phyloP scores from a whole-genome alignment of 2,113 vertebrate genomes.

The Charadrius vociferus region DNA sequence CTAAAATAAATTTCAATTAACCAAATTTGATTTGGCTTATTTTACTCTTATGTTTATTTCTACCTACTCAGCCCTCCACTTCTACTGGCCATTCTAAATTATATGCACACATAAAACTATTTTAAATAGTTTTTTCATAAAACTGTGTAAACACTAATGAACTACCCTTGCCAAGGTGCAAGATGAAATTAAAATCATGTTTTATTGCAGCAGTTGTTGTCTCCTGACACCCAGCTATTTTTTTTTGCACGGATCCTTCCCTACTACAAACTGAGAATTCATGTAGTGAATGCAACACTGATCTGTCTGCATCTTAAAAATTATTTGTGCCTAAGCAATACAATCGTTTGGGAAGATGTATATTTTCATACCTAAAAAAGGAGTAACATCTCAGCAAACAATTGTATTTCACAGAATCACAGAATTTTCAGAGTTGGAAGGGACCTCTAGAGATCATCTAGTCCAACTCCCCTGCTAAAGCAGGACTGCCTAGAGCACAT shows the following conservation, averaged over 20 bases:
- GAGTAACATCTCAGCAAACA: not conserved
- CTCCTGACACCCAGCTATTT: not conserved
- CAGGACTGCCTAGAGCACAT: too few species aligned
- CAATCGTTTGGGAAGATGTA: not conserved
- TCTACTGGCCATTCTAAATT: not conserved
- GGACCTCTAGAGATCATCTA: too few species aligned
- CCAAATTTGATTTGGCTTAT: not conserved
- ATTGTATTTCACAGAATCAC: too few species aligned
- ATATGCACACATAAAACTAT: accelerated
- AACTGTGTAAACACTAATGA: not conserved
- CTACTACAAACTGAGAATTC: not conserved
- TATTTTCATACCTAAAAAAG: not conserved
- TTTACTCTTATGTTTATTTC: not conserved
- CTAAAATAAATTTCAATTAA: not conserved
- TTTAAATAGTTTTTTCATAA: not conserved
- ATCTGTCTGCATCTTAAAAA: not conserved
- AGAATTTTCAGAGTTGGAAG: too few species aligned
- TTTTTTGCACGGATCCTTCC: not conserved
- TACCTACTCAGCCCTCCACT: accelerated
- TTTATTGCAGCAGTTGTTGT: not conserved
- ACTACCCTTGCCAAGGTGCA: not conserved
- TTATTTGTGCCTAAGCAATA: accelerated
- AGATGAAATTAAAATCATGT: not conserved
- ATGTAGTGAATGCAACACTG: not conserved
- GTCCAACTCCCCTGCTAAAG: too few species aligned